Evolutionary conservation across 35 echinoderm and acorn worm species (phyloP).

Genomic region (Diadema setosum): DNA sequence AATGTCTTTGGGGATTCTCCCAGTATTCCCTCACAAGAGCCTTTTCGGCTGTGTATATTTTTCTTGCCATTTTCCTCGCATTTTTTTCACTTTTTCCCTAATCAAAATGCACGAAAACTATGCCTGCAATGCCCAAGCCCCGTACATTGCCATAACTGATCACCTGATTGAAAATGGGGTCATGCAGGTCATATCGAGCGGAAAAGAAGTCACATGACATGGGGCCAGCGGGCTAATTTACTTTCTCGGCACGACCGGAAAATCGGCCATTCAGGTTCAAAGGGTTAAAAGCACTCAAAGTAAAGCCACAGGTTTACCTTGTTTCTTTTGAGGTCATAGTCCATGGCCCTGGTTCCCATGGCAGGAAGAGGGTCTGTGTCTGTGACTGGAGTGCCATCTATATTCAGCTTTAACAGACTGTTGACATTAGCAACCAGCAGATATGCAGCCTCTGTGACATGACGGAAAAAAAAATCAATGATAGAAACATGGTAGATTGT

Average conservation of each 20-base stretch:
- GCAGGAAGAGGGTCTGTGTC: neutral
- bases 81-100: neutral
- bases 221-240: neutral
- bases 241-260: neutral
- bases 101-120: neutral
- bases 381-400: neutral
- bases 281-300: too few species aligned
- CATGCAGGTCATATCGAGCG: neutral
- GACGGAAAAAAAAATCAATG: too few species aligned
- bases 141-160: neutral
- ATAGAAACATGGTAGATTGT: neutral
- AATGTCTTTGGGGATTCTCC: neutral
- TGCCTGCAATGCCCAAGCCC: too few species aligned
- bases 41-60: neutral
- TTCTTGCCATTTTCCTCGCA: too few species aligned
- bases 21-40: neutral
- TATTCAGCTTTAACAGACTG: neutral
- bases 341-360: slow-evolving; percentile 17
- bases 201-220: neutral
- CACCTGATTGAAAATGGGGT: neutral
- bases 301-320: slow-evolving; percentile 42
- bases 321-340: slow-evolving; percentile 27
- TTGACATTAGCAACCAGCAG: slow-evolving; percentile 11
- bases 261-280: too few species aligned
- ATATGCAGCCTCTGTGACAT: too few species aligned